phyloP scores from a whole-genome alignment of 2,888 invertebrate genomes.

The Stenotaenia linearis region DNA sequence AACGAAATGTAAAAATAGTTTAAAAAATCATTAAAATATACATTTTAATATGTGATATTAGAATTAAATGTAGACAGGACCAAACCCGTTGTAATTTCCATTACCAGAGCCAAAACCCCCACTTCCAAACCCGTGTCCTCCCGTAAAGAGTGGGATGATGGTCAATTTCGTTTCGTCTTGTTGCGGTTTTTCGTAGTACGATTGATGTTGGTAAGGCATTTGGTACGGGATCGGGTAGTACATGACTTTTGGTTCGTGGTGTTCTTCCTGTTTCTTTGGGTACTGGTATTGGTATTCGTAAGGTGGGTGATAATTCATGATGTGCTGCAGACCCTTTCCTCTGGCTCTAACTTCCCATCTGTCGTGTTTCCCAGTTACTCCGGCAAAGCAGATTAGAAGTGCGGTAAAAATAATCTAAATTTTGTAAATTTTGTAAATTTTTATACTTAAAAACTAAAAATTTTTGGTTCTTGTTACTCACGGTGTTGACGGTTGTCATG shows the following conservation, averaged over 20 bases:
- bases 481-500: neutral
- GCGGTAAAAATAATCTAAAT: neutral
- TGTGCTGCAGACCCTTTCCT: neutral
- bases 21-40: neutral
- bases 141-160: neutral
- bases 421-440: neutral
- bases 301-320: neutral
- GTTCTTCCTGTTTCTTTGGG: neutral
- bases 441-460: neutral
- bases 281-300: neutral
- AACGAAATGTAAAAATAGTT: neutral
- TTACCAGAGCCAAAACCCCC: neutral
- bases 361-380: neutral
- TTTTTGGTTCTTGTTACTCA: neutral
- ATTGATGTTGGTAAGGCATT: neutral
- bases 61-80: neutral
- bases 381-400: neutral
- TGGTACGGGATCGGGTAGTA: neutral
- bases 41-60: neutral
- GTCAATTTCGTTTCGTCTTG: neutral
- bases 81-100: neutral
- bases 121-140: neutral
- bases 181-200: neutral
- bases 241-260: neutral
- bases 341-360: neutral